Conservation (phyloP, 2,888 invertebrate species). For the Ectobius pallidus region DNA sequence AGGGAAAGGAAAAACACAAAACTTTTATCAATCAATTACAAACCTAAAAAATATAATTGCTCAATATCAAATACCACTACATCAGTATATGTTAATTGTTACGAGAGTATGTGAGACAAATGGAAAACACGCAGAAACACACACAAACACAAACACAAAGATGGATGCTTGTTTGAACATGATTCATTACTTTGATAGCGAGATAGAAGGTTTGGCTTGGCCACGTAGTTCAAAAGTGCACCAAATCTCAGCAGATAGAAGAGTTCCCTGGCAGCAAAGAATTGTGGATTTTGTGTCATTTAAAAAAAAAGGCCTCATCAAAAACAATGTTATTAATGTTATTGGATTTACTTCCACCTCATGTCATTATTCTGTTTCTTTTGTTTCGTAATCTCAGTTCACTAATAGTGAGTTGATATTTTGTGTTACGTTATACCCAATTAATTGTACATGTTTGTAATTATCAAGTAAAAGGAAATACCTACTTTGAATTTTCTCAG, state of each 20-base stretch:
- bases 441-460: slow-evolving; percentile 44
- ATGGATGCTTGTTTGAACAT: neutral
- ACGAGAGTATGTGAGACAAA: slow-evolving; percentile 21
- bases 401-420: neutral
- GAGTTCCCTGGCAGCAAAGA: neutral
- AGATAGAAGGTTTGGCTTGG: neutral
- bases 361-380: neutral
- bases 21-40: slow-evolving; percentile 38
- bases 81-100: slow-evolving; percentile 40
- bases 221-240: neutral
- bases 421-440: slow-evolving; percentile 33
- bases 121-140: slow-evolving; percentile 4
- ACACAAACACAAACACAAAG: neutral
- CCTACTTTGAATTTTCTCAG: slow-evolving; percentile 21
- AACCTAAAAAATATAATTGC: slow-evolving; percentile 40
- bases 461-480: slow-evolving; percentile 36
- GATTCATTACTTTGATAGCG: neutral
- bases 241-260: neutral
- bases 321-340: slow-evolving; percentile 28
- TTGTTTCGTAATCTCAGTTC: neutral
- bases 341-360: slow-evolving; percentile 8
- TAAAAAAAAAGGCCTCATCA: slow-evolving; percentile 25
- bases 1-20: slow-evolving; percentile 22
- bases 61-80: slow-evolving; percentile 39
- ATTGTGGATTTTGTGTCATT: slow-evolving; percentile 25